Base-by-base conservation (phyloP, 2,797 vertebrate genomes). In the Chelidonichthys spinosus region DNA sequence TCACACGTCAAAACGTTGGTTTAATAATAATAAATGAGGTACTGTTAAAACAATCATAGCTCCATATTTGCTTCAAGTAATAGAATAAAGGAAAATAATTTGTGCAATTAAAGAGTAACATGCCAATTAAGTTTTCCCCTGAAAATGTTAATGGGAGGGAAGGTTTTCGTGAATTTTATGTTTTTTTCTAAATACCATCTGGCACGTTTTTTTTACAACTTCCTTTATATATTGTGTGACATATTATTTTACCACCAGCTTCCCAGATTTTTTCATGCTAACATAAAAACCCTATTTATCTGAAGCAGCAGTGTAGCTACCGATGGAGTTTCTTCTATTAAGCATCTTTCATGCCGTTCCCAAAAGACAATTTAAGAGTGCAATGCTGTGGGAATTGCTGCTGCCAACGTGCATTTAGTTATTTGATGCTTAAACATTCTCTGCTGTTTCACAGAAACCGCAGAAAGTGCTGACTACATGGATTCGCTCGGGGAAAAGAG, bases 401-500 rank as follows among this genome's bases (percentile, higher is more conserved):
- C 69, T 73, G 50, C 74, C 69, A 61, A 10, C n/a, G 54, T 47
- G 59, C 63, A 39, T 63, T 60, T 32, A 58, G 39, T 46, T 60
- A 44, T 63, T 59, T 65, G 36, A 72, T 54, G 59, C 47, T 55
- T 33, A 11, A 7, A 62, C 15, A 4, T 39, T 11, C 8, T 66
- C 54, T 53, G 50, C 62, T 52, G 46, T 33, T 80, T 71, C 17
- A 65, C 68, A 65, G 39, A 70, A 55, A 70, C n/a, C 35, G 1
- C 3, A 42, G 50, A 60, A 83, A 81, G 64, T n/a, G 56, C 63
- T 73, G 69, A 80, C 75, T 55, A 25, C 47, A 40, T 14, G 15
- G 53, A 75, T 75, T 32, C 2, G 0, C 39, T 35, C 7, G 6
- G 60, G 14, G 32, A 25, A 14, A 54, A 4, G 25, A 42, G 5